These are phyloP conservation scores for Coelopa pilipes DNA, from an alignment of 2,888 invertebrate species.

Conservation along the genomic window DNA sequence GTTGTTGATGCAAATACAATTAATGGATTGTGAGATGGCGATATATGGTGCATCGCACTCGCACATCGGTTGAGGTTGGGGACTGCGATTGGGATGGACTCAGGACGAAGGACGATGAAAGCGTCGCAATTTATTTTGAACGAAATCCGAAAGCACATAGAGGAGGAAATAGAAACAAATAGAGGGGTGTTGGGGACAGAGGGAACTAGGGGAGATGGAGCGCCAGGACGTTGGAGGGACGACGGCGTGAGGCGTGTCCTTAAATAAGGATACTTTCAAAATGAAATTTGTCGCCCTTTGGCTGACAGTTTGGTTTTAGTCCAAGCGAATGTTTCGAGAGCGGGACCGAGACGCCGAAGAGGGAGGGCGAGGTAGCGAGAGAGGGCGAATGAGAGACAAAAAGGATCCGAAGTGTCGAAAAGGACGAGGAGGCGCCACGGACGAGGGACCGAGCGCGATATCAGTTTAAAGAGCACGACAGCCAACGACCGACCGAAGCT, in stretches of 20 bases:
- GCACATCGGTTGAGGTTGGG: too few species aligned
- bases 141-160: slow-evolving; percentile 22
- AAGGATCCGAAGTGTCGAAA: too few species aligned
- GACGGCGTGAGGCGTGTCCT: slow-evolving; percentile 11
- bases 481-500: slow-evolving; percentile 5
- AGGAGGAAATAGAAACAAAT: background rate
- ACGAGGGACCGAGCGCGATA: slow-evolving; percentile 17
- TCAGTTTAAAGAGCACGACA: slow-evolving; percentile 11
- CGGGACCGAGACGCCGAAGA: background rate
- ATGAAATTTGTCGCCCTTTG: slow-evolving; percentile 38
- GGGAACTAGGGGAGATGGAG: background rate
- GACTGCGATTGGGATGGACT: too few species aligned
- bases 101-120: slow-evolving; percentile 14
- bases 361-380: background rate
- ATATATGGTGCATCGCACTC: background rate
- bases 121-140: slow-evolving; percentile 38
- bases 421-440: background rate
- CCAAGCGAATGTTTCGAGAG: too few species aligned
- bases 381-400: background rate
- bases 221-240: too few species aligned
- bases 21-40: background rate
- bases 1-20: background rate
- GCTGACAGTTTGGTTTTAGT: slow-evolving; percentile 7
- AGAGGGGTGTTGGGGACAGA: background rate
- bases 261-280: slow-evolving; percentile 35